Conservation (phyloP, 2,888 invertebrate species). For the Amblyjoppa proteus region DNA sequence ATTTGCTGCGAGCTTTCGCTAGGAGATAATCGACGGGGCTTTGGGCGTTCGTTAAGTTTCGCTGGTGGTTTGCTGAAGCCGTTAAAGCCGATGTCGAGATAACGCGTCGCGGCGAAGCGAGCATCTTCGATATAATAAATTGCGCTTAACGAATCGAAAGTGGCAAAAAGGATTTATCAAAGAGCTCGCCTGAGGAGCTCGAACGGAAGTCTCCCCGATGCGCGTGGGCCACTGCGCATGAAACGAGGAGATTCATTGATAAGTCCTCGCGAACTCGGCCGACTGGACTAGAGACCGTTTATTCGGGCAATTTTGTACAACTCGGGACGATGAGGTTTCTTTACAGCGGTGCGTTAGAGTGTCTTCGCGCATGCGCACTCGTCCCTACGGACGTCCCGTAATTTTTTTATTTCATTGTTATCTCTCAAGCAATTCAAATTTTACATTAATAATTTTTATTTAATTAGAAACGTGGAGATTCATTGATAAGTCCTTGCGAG, state of each 20-base stretch:
- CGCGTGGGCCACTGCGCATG: neutral
- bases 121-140: slow-evolving; percentile 29
- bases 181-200: slow-evolving; percentile 31
- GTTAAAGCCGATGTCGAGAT: slow-evolving; percentile 4
- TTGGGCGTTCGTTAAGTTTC: neutral
- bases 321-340: neutral
- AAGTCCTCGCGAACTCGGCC: neutral
- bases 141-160: slow-evolving; percentile 25
- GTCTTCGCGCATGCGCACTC: slow-evolving; percentile 4
- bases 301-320: neutral
- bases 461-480: neutral
- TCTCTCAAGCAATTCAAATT: no score
- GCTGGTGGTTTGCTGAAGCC: neutral
- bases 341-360: neutral
- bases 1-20: slow-evolving; percentile 12
- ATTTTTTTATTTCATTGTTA: no score
- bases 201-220: slow-evolving; percentile 1
- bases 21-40: neutral
- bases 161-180: slow-evolving; percentile 16
- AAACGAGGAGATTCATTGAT: slow-evolving; percentile 10
- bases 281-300: neutral
- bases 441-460: no score
- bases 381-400: slow-evolving; percentile 27
- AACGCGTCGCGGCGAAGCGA: neutral
- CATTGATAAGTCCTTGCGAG: neutral